Evolutionary conservation across 2,113 vertebrate genomes (phyloP).

Genomic region (Callorhinus ursinus): DNA sequence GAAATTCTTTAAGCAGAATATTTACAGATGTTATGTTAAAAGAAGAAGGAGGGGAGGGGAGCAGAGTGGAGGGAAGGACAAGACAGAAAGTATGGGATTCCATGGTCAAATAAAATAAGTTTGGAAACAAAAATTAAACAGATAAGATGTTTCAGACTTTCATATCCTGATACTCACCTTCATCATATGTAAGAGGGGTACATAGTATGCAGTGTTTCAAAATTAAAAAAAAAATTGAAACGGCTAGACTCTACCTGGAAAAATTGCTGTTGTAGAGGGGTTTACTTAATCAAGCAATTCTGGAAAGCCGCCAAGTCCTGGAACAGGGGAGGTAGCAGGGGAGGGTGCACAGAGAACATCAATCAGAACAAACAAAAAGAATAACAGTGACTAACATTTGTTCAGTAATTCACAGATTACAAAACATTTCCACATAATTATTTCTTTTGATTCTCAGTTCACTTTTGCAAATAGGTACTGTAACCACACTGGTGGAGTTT

Average conservation of each 20-base stretch:
- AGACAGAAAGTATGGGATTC: neutral
- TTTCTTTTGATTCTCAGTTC: neutral
- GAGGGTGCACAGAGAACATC: neutral
- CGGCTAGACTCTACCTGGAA: neutral
- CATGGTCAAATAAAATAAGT: neutral
- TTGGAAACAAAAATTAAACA: neutral
- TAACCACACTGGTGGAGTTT: neutral
- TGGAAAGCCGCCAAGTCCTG: slow-evolving; percentile 29
- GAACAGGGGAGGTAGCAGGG: neutral
- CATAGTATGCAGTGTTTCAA: neutral
- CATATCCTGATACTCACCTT: neutral
- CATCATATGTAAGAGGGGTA: neutral
- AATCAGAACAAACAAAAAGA: slow-evolving; percentile 33
- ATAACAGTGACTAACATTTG: neutral
- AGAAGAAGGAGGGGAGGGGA: neutral
- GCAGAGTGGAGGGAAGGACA: rapidly evolving
- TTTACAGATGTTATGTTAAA: neutral
- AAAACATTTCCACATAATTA: neutral
- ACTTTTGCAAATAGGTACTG: neutral
- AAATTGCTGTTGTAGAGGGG: slow-evolving; percentile 10
- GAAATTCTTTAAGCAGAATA: neutral
- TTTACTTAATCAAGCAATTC: slow-evolving; percentile 49
- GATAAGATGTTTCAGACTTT: neutral
- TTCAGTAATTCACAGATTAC: neutral
- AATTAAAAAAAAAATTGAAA: neutral